A percentile compares a stretch with the other conserved stretches of the same genome.
phyloP scores from a whole-genome alignment of 1,140 invertebrate species.

The Leguminivora glycinivorella region DNA sequence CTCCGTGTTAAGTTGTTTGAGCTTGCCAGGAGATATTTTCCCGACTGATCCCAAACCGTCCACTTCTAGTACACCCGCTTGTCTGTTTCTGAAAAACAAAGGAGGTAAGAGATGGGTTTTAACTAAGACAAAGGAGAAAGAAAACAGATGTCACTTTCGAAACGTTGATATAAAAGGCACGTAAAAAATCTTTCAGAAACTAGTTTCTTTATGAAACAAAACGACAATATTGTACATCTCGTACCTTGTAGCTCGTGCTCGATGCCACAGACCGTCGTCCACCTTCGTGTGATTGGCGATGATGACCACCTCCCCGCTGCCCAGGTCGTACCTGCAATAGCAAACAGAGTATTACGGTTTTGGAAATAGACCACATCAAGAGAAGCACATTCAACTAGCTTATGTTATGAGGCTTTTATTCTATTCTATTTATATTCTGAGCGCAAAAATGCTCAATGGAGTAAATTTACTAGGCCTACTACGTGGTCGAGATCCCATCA shows the following conservation, averaged over 20 bases:
- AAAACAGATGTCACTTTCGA: too few species aligned
- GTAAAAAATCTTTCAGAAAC: too few species aligned
- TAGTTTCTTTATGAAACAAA: neutral
- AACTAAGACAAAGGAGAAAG: too few species aligned
- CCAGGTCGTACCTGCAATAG: constrained; percentile 84
- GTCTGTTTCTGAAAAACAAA: constrained; percentile 85
- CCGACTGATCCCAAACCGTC: constrained; percentile 89
- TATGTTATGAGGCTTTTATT: too few species aligned
- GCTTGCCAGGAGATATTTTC: constrained; percentile 88
- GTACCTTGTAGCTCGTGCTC: constrained; percentile 92
- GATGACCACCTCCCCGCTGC: constrained; percentile 88
- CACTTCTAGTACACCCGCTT: constrained; percentile 90
- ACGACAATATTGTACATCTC: neutral
- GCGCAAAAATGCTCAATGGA: too few species aligned
- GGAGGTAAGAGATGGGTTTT: constrained; percentile 16
- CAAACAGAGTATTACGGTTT: neutral
- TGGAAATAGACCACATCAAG: too few species aligned
- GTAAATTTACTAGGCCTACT: too few species aligned
- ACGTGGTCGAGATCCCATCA: too few species aligned
- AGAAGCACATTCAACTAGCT: neutral
- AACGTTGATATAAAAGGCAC: too few species aligned
- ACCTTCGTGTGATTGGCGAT: constrained; percentile 92
- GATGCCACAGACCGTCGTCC: constrained; percentile 95
- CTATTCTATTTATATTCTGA: too few species aligned
- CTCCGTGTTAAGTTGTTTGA: constrained; percentile 91